Conservation (phyloP, 1,140 invertebrate genomes). For the Macrobrachium nipponense region DNA sequence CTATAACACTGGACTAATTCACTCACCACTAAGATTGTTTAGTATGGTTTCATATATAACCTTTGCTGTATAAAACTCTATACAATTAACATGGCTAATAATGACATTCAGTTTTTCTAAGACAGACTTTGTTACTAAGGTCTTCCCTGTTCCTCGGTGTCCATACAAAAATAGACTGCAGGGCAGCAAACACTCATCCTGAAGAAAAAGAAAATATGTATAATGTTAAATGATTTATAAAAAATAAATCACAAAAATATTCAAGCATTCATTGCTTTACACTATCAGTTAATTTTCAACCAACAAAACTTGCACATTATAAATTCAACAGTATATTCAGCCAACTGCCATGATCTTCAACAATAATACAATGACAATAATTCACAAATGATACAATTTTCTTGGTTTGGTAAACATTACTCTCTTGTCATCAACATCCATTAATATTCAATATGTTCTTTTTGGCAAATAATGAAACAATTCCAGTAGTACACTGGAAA, state of each 20-base stretch:
- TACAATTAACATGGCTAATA: conserved; percentile 80
- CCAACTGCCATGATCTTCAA: too few species aligned
- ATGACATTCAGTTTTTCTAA: conserved; percentile 75
- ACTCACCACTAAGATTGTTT: conserved; percentile 71
- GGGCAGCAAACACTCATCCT: conserved; percentile 73
- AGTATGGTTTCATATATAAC: conserved; percentile 84
- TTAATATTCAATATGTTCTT: too few species aligned
- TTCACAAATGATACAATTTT: too few species aligned
- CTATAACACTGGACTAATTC: not conserved
- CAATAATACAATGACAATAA: too few species aligned
- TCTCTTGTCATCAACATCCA: too few species aligned
- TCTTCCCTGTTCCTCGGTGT: conserved; percentile 84
- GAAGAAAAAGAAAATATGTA: not conserved
- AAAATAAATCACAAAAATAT: not conserved
- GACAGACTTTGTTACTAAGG: conserved; percentile 75
- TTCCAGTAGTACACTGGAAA: too few species aligned
- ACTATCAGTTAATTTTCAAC: too few species aligned
- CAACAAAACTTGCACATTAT: too few species aligned
- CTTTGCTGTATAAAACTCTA: conserved; percentile 82
- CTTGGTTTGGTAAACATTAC: too few species aligned
- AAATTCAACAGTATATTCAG: too few species aligned
- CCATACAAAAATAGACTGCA: conserved; percentile 81
- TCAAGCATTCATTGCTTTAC: not conserved
- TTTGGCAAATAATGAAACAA: too few species aligned
- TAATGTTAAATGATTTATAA: not conserved